Base-by-base conservation (phyloP, 2,888 invertebrate genomes). In the Megaustenia siamemsis region DNA sequence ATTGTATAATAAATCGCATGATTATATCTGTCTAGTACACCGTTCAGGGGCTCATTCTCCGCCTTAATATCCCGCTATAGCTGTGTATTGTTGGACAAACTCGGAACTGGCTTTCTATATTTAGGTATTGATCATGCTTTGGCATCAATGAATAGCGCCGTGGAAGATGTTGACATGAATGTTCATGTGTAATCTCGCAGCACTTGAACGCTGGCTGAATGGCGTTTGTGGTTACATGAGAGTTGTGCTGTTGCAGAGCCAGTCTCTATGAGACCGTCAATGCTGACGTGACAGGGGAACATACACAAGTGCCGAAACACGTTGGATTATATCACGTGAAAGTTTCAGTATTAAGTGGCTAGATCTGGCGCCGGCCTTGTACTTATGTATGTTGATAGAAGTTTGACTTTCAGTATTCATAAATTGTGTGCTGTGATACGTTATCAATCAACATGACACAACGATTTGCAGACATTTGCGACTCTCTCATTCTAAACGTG, bases 401-500 rank as follows among this genome's bases (percentile, higher is more conserved):
- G n/a, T n/a, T n/a, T n/a, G n/a, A n/a, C n/a, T n/a, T n/a, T n/a
- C n/a, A n/a, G n/a, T n/a, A n/a, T n/a, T n/a, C n/a, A n/a, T n/a
- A n/a, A n/a, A n/a, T n/a, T 8, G 32, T 43, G 8, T 38, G 12
- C 38, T 3, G 1, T 69, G 35, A 73, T 28, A 38, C 15, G n/a
- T n/a, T 28, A 3, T 4, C 12, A 49, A 60, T 38, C 35, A n/a
- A n/a, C n/a, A 81, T 83, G 82, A 76, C 66, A 28, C 82, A 83
- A 43, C 56, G 76, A 1, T 76, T 83, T n/a, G 45, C 76, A 28
- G 82, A 83, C 66, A 43, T 83, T 0, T 83, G 82, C n/a, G 82
- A 83, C 56, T 83, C 82, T 21, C 76, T 83, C 43, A 83, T 83
- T 12, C 60, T 83, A n/a, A 63, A 49, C 28, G 76, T 75, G 3